Percentiles rank a stretch among this genome's conserved stretches.
These are phyloP conservation scores for Hypsibius dujardini DNA, from an alignment of 1,140 invertebrate species.

Conservation along the genomic window DNA sequence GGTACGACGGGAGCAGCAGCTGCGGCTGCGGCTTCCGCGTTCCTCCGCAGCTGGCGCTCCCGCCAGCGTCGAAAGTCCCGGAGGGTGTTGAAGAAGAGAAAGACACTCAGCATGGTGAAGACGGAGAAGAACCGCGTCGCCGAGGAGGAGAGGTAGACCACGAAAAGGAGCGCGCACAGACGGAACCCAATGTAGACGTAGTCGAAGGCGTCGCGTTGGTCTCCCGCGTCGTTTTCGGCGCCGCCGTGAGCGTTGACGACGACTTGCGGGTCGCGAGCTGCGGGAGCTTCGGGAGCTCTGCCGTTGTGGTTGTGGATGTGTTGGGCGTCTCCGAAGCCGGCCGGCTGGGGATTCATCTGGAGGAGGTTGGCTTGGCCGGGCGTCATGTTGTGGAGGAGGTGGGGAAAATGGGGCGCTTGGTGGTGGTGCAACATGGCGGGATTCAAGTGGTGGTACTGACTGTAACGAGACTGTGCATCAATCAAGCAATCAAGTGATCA, in stretches of 20 bases:
- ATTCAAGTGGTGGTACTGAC: background rate
- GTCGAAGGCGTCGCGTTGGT: background rate
- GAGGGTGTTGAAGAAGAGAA: conserved; percentile 2
- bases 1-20: background rate
- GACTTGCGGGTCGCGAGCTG: background rate
- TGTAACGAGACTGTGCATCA: background rate
- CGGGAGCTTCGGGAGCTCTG: background rate
- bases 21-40: background rate
- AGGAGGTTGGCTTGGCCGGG: background rate
- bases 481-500: background rate
- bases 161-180: background rate
- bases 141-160: background rate
- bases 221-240: background rate
- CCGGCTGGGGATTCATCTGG: background rate
- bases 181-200: background rate
- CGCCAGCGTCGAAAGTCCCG: conserved; percentile 9
- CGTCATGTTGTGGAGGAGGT: background rate
- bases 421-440: background rate
- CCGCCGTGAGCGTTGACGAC: background rate
- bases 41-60: background rate
- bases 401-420: background rate
- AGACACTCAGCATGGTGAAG: background rate
- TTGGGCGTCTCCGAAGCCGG: background rate
- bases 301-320: background rate
- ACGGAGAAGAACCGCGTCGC: background rate